Evolutionary conservation across 1,140 invertebrate species (phyloP), one percentile per base, ranked within the genome.

Genomic region (Pinna nobilis): DNA sequence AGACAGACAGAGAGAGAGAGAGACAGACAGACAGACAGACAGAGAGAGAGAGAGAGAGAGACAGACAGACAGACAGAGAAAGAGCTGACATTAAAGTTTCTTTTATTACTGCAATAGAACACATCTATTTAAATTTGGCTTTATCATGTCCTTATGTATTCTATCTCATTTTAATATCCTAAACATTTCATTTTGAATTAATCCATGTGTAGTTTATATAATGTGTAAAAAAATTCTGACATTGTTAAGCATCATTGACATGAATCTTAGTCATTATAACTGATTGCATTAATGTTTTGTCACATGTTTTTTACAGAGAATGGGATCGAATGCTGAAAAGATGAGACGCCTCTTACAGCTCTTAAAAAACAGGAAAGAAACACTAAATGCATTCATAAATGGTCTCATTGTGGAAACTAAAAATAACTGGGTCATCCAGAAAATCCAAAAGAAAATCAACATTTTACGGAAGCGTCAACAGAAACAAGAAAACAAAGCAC

Each of bases 401-500:
- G 37, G 35, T 13, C 25, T 63, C 11, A 32, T 41, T 15, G 23
- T 63, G 5, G 59, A 63, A 28, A 13, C 23, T 11, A 63, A 44
- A 44, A 63, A 63, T 44, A 37, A 63, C n/a, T 63, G 39, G 32
- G 39, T 63, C 28, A 25, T 63, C 28, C 35, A 63, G 35, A 63
- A 63, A 41, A 33, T 63, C 5, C 15, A 41, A 37, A 63, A 63
- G 37, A 63, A 63, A 41, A 37, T 63, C 20, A 18, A 35, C 7
- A 30, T 63, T 23, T 63, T 33, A n/a, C 35, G 39, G 6, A 63
- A 44, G 28, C 59, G 59, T 20, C 59, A 41, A n/a, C 59, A 41
- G 44, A 25, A 32, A 20, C 59, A 63, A 23, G 35, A 63, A 63
- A 44, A 63, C 59, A 32, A 63, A 37, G 44, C 59, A 28, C 28